A percentile compares a stretch with the other conserved stretches of the same genome.
Conservation (phyloP, 2,888 invertebrate genomes). For the Rhamphomyia laevipes region DNA sequence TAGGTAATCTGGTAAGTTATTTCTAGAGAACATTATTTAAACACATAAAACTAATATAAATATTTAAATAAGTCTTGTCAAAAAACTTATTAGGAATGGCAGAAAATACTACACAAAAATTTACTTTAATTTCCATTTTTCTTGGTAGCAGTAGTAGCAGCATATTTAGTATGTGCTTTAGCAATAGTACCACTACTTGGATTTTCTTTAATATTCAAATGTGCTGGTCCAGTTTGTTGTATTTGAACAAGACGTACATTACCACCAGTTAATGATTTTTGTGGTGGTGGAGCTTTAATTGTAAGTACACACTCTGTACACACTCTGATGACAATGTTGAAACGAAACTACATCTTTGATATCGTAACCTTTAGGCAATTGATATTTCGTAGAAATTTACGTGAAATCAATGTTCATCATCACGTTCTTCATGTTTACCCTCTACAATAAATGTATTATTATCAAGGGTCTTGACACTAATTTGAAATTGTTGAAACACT, state of each 20-base stretch:
- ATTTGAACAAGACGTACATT: slow-evolving; percentile 48
- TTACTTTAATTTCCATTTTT: too few relatives aligned
- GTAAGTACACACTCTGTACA: slow-evolving; percentile 58
- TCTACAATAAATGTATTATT: slow-evolving; percentile 49
- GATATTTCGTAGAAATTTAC: slow-evolving; percentile 42
- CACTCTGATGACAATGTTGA: slow-evolving; percentile 63
- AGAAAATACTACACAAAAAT: too few relatives aligned
- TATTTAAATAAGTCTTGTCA: too few relatives aligned
- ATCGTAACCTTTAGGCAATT: slow-evolving; percentile 54
- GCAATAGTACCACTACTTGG: slow-evolving; percentile 16
- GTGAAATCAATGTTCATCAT: slow-evolving; percentile 78
- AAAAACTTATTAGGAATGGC: too few relatives aligned
- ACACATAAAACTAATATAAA: too few relatives aligned
- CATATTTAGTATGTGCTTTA: slow-evolving; percentile 1
- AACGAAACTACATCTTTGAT: slow-evolving; percentile 60
- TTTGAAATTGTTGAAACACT: too few relatives aligned
- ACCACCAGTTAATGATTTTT: slow-evolving; percentile 24
- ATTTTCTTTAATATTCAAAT: slow-evolving; percentile 41
- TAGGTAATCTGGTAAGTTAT: too few relatives aligned
- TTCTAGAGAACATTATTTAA: too few relatives aligned
- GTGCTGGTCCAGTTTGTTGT: slow-evolving; percentile 47
- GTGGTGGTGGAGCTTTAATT: slow-evolving; percentile 52
- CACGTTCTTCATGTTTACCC: slow-evolving; percentile 74
- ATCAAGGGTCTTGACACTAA: slow-evolving; percentile 56
- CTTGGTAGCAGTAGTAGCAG: too few relatives aligned